phyloP scores from a whole-genome alignment of 2,888 invertebrate species.

The Pammene fasciana region DNA sequence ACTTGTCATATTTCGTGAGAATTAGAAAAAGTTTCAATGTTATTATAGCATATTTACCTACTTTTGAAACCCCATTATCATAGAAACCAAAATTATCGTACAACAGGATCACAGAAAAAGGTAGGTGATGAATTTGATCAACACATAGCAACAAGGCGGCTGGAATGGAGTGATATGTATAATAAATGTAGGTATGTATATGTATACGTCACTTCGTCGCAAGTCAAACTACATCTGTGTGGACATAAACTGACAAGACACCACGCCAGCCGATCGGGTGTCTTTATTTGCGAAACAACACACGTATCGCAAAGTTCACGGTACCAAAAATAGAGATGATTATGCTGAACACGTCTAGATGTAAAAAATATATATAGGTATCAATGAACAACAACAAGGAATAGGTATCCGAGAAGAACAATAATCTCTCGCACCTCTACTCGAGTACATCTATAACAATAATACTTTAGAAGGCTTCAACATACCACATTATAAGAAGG shows the following conservation, averaged over 20 bases:
- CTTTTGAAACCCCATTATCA: constrained; percentile 12
- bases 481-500: constrained; percentile 76
- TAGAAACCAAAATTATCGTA: constrained; percentile 4
- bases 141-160: constrained; percentile 7
- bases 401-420: constrained; percentile 80
- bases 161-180: constrained; percentile 18
- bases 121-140: constrained; percentile 20
- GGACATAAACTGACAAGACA: constrained; percentile 16
- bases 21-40: neutral
- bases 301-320: constrained; percentile 60
- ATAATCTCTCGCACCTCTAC: constrained; percentile 79
- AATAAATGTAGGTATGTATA: neutral
- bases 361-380: constrained; percentile 83
- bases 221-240: constrained; percentile 15
- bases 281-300: constrained; percentile 56
- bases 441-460: constrained; percentile 81
- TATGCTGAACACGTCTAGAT: constrained; percentile 80
- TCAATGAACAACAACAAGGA: constrained; percentile 82
- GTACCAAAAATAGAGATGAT: constrained; percentile 82
- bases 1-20: neutral
- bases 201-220: neutral
- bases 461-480: constrained; percentile 82
- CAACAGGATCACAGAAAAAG: constrained; percentile 46
- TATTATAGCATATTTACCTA: neutral
- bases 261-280: constrained; percentile 36